Evolutionary conservation across 2,113 vertebrate species (phyloP).

Genomic region (Protomyctophum bolini): DNA sequence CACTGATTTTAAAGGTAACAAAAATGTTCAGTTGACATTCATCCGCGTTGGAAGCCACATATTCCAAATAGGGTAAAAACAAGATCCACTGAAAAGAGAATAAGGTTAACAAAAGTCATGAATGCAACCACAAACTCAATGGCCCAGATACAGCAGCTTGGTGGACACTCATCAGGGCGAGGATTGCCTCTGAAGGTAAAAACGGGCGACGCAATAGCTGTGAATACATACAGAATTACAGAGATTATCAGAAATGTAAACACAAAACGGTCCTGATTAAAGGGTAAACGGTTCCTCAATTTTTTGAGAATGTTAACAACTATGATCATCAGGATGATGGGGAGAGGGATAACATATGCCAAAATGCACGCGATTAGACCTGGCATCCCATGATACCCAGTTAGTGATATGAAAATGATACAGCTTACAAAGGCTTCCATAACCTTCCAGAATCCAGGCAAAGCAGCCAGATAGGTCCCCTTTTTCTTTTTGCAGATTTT

Average conservation of each 20-base stretch:
- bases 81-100: conserved; percentile 81
- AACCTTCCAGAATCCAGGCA: conserved; percentile 84
- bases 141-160: conserved; percentile 71
- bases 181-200: conserved; percentile 69
- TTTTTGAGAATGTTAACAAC: conserved; percentile 79
- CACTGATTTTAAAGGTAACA: neutral
- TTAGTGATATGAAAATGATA: conserved; percentile 79
- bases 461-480: conserved; percentile 80
- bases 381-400: neutral
- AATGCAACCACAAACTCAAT: conserved; percentile 78
- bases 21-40: neutral
- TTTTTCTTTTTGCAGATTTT: conserved; percentile 67
- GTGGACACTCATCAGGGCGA: accelerated
- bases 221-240: conserved; percentile 75
- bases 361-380: conserved; percentile 78
- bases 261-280: conserved; percentile 73
- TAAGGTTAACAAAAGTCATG: conserved; percentile 83
- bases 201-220: conserved; percentile 80
- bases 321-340: conserved; percentile 79
- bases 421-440: conserved; percentile 83
- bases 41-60: conserved; percentile 59
- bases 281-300: conserved; percentile 68
- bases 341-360: conserved; percentile 82
- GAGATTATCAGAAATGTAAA: conserved; percentile 79
- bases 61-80: conserved; percentile 77